Evolutionary conservation across 2,797 vertebrate species (phyloP).

Genomic region (Arrhamphus sclerolepis): DNA sequence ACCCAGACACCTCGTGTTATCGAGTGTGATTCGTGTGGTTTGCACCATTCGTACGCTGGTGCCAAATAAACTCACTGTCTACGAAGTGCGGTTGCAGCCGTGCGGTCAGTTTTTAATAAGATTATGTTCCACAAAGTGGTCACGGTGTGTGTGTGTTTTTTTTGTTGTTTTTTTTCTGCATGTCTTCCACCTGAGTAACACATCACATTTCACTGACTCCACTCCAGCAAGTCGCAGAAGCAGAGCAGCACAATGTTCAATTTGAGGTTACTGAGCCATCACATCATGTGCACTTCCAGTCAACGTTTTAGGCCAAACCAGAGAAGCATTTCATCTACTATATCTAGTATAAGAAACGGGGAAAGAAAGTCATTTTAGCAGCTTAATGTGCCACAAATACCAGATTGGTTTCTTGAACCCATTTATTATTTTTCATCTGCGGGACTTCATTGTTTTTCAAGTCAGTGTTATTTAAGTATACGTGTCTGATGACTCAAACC

Average conservation of each 20-base stretch:
- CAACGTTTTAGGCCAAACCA: no score
- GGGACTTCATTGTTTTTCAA: no score
- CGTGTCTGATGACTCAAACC: no score
- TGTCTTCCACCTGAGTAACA: constrained; percentile 48
- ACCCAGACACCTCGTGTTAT: constrained; percentile 56
- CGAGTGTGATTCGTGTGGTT: constrained; percentile 55
- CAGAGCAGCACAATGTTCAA: background rate
- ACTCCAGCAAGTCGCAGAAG: constrained; percentile 23
- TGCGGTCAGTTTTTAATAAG: constrained; percentile 9
- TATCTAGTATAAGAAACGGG: no score
- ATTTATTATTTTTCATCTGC: no score
- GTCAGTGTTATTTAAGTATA: no score
- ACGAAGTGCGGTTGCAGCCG: constrained; percentile 27
- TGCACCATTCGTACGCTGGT: constrained; percentile 5
- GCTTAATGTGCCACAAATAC: no score
- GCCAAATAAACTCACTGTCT: constrained; percentile 26
- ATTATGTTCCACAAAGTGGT: constrained; percentile 58
- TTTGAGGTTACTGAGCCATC: constrained; percentile 12
- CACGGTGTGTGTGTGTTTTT: constrained; percentile 33
- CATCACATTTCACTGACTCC: constrained; percentile 47
- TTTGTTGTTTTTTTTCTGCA: constrained; percentile 35
- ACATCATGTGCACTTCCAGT: constrained; percentile 3
- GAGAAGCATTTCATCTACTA: no score
- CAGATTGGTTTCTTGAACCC: no score
- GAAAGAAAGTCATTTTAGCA: no score